phyloP scores from a whole-genome alignment of 1,140 invertebrate genomes.

The Tetramorium parvispinum region DNA sequence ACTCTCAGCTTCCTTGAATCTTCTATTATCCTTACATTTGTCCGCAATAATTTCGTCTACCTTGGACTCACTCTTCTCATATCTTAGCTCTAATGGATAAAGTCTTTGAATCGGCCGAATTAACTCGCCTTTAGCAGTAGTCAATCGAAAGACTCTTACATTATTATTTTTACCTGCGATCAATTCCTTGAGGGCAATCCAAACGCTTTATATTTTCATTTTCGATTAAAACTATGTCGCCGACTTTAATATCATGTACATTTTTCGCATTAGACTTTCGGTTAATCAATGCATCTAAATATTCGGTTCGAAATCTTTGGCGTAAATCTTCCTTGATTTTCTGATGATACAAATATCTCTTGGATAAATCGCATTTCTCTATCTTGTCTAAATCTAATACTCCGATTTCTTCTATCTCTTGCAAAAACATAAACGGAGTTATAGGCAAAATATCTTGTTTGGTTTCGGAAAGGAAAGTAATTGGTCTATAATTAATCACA shows the following conservation, averaged over 20 bases:
- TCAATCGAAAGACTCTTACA: not conserved
- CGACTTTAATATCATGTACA: not conserved
- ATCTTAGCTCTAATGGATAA: not conserved
- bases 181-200: not conserved
- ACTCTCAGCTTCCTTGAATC: too few relatives aligned
- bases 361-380: not conserved
- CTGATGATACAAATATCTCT: not conserved
- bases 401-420: not conserved
- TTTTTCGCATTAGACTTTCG: not conserved
- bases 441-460: not conserved
- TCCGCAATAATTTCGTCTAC: too few relatives aligned
- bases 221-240: not conserved
- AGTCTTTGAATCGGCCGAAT: not conserved
- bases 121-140: not conserved
- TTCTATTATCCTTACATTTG: too few relatives aligned
- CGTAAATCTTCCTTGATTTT: not conserved
- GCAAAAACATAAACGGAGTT: not conserved
- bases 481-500: not conserved
- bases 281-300: not conserved
- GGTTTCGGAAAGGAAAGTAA: not conserved
- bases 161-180: not conserved
- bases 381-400: not conserved
- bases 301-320: not conserved
- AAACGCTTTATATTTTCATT: not conserved
- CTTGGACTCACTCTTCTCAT: not conserved